Percentiles rank a stretch among this genome's conserved stretches.
phyloP scores from a whole-genome alignment of 1,140 invertebrate species.

The Leptopilina boulardi region DNA sequence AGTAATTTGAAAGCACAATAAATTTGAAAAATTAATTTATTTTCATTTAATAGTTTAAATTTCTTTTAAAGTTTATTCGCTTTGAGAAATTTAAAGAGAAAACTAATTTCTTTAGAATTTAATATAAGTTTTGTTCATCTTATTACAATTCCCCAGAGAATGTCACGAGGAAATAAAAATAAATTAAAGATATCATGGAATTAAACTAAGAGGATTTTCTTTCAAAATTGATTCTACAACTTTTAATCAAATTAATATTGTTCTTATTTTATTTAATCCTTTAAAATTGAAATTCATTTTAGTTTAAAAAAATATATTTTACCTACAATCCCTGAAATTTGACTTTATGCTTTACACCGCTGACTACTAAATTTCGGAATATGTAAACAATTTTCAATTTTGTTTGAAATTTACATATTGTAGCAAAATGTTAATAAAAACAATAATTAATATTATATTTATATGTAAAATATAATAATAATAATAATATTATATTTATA shows the following conservation, averaged over 20 bases:
- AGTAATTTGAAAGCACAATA: constrained; percentile 1
- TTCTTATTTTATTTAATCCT: neutral
- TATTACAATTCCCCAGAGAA: constrained; percentile 35
- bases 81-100: neutral
- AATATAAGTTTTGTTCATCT: neutral
- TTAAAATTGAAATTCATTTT: neutral
- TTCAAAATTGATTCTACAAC: constrained; percentile 52
- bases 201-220: constrained; percentile 59
- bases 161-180: neutral
- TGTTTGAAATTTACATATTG: no score
- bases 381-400: no score
- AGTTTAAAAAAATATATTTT: no score
- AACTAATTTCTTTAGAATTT: constrained; percentile 34
- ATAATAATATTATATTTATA: no score
- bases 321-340: no score
- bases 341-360: no score
- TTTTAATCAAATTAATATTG: neutral
- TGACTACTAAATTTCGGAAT: no score
- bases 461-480: no score
- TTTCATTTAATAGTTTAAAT: neutral
- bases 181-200: constrained; percentile 55
- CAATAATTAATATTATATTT: no score
- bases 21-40: no score
- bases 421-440: no score
- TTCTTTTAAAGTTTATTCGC: neutral